Evolutionary conservation across 1,140 invertebrate genomes (phyloP).

Genomic region (Patella vulgata): DNA sequence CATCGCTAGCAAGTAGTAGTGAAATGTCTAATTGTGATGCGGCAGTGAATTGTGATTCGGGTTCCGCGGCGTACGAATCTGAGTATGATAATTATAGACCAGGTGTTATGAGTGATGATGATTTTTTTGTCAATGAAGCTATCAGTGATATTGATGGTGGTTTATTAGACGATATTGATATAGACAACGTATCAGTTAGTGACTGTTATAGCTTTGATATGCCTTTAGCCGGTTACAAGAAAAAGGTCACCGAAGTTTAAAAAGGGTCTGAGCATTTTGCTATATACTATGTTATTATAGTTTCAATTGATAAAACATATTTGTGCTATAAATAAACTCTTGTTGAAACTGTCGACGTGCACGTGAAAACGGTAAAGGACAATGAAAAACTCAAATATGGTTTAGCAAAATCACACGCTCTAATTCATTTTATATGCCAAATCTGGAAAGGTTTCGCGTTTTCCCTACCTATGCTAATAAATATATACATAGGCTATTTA

Average conservation of each 20-base stretch:
- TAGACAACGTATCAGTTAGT: constrained; percentile 73
- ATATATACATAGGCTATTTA: no score
- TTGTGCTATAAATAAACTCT: no score
- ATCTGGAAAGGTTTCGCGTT: no score
- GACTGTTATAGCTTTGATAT: constrained; percentile 60
- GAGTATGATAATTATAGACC: constrained; percentile 78
- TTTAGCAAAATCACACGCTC: no score
- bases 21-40: constrained; percentile 64
- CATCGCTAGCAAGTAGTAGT: constrained; percentile 60
- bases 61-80: constrained; percentile 77
- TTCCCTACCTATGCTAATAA: no score
- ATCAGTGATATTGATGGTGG: constrained; percentile 65
- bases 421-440: no score
- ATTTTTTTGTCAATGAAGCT: constrained; percentile 65
- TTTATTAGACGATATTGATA: constrained; percentile 75
- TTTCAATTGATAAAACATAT: no score
- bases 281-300: no score
- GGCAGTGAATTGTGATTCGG: constrained; percentile 54
- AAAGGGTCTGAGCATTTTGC: no score
- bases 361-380: no score
- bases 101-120: constrained; percentile 64
- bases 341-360: no score
- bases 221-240: constrained; percentile 46
- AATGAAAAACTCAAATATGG: no score
- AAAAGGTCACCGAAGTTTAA: constrained; percentile 60